Evolutionary conservation across 2,113 vertebrate genomes (phyloP).

Genomic region (Elanus axillaris): DNA sequence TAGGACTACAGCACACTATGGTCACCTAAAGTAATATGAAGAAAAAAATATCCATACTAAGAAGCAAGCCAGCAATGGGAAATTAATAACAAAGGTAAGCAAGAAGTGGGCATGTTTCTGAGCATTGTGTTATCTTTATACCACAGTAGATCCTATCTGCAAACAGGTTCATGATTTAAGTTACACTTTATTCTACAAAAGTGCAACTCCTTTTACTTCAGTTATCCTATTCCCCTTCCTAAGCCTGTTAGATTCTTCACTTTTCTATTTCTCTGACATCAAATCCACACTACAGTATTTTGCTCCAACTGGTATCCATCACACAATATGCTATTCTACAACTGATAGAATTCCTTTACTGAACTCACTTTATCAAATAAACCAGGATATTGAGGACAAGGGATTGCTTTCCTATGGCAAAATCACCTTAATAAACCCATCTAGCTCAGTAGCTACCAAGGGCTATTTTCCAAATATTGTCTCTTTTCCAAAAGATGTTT

Average conservation of each 20-base stretch:
- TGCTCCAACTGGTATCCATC: not conserved
- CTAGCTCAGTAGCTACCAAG: not conserved
- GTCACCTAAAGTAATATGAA: not conserved
- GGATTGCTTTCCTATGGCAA: not conserved
- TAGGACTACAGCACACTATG: not conserved
- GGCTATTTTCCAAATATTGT: not conserved
- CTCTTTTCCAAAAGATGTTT: not conserved
- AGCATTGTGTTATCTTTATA: not conserved
- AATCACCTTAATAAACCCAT: not conserved
- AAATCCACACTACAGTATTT: not conserved
- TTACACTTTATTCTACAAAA: not conserved
- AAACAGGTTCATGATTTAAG: not conserved
- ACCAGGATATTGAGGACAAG: not conserved
- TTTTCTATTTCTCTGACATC: not conserved
- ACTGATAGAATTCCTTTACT: not conserved
- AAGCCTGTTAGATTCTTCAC: not conserved
- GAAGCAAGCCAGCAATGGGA: not conserved
- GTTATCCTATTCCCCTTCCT: not conserved
- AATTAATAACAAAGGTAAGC: not conserved
- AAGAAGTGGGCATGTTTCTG: not conserved
- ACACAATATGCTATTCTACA: not conserved
- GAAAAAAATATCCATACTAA: not conserved
- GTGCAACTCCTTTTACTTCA: not conserved
- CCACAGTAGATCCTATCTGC: not conserved
- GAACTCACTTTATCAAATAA: not conserved